Base-by-base conservation (phyloP, 2,888 invertebrate species). In the Scelioninae gen. 1 region DNA sequence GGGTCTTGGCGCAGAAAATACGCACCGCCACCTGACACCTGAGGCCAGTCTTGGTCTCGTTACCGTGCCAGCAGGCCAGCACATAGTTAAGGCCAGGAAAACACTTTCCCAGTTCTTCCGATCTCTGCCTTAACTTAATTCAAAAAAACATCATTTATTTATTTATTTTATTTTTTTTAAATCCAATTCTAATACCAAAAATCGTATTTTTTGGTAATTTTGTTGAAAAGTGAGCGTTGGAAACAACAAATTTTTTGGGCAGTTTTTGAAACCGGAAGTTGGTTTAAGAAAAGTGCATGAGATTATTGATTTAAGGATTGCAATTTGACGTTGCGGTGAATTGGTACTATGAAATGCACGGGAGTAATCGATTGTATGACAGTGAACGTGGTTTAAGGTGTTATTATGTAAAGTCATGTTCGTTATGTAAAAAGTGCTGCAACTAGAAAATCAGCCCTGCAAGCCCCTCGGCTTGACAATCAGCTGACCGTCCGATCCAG, bases 381-480 rank as follows among this genome's bases (percentile, higher is more conserved):
- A 62, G 68, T 76, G 63, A 69, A 71, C 58, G 78, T 78, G 78
- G 62, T 49, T 65, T 31, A 45, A 65, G 65, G 53, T 71, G 71
- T 56, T 6, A 78, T 69, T 77, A 49, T 34, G 58, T 77, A 77
- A 77, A 55, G n/a, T n/a, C n/a, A n/a, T n/a, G n/a, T n/a, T n/a
- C n/a, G n/a, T n/a, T n/a, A n/a, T n/a, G n/a, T n/a, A n/a, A n/a
- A n/a, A n/a, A n/a, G n/a, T 10, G 40, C 49, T 15, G 23, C 31
- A 16, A 43, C n/a, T 65, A 45, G 10, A 13, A 47, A 45, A 71
- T 49, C 49, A 23, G 6, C 23, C 38, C 69, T 38, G 32, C 49
- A 8, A 23, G 47, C n/a, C 47, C 11, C 16, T 38, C 1, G 7
- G 55, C 10, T 15, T 38, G 47, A 38, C 69, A 56, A 47, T 69